Evolutionary conservation across 2,113 vertebrate genomes (phyloP).

Genomic region (Oryzias celebensis): DNA sequence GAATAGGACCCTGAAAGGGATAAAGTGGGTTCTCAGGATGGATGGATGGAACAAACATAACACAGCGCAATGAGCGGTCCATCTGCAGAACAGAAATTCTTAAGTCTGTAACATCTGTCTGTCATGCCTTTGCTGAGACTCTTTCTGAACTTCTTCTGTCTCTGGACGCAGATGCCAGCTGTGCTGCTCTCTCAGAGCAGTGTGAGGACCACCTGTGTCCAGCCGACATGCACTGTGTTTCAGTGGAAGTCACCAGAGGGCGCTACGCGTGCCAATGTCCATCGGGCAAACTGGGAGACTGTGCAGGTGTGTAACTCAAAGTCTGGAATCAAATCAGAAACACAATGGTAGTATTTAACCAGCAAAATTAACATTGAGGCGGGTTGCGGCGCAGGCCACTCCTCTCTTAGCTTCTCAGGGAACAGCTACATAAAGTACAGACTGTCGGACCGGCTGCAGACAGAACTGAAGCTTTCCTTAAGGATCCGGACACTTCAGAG

Average conservation of each 20-base stretch:
- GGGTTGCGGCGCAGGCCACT: conserved; percentile 82
- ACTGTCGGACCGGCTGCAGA: conserved; percentile 85
- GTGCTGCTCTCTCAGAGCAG: conserved; percentile 83
- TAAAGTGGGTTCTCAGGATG: too few relatives aligned
- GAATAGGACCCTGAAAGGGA: too few relatives aligned
- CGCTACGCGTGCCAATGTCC: conserved; percentile 93
- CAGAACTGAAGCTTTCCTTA: conserved; percentile 89
- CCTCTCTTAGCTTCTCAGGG: conserved; percentile 95
- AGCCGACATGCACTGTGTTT: conserved; percentile 94
- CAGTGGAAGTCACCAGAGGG: conserved; percentile 83
- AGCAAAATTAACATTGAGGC: neutral
- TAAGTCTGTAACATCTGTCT: neutral
- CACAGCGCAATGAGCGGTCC: too few relatives aligned
- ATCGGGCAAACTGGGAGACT: conserved; percentile 91
- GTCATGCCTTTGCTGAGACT: neutral
- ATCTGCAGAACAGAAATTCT: too few relatives aligned
- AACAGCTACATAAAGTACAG: conserved; percentile 97
- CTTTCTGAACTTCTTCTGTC: neutral
- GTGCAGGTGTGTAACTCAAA: conserved; percentile 82
- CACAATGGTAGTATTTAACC: too few relatives aligned
- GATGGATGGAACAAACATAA: too few relatives aligned
- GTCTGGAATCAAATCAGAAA: neutral
- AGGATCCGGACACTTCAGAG: conserved; percentile 93
- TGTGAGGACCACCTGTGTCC: conserved; percentile 91
- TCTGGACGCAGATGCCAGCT: conserved; percentile 82